Evolutionary conservation across 2,888 invertebrate species (phyloP).

Genomic region (Biston betularia): DNA sequence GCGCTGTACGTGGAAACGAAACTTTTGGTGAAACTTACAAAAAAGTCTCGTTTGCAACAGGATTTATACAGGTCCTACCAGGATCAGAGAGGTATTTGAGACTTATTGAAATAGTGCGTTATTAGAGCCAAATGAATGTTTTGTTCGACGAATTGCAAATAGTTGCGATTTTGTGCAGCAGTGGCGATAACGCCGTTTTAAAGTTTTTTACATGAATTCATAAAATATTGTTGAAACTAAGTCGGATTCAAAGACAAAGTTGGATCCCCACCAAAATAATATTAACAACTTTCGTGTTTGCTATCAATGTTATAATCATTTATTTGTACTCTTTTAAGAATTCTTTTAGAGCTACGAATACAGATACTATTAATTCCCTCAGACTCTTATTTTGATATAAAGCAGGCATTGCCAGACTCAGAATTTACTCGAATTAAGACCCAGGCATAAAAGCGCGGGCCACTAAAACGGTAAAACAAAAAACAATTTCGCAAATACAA

Average conservation of each 20-base stretch:
- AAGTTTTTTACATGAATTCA: not conserved
- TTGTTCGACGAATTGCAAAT: not conserved
- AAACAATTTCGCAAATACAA: too few species aligned
- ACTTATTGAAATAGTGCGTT: slow-evolving; percentile 35
- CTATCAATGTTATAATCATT: not conserved
- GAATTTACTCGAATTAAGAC: too few species aligned
- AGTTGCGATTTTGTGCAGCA: not conserved
- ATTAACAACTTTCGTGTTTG: not conserved
- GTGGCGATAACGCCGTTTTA: not conserved
- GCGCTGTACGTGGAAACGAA: slow-evolving; percentile 70
- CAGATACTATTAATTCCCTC: not conserved
- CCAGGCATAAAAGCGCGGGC: too few species aligned
- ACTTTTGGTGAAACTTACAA: slow-evolving; percentile 36
- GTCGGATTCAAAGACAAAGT: too few species aligned
- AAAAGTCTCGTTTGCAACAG: slow-evolving; percentile 50
- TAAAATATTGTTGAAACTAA: not conserved
- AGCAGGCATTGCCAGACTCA: not conserved
- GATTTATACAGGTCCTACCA: slow-evolving; percentile 54
- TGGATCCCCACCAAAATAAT: not conserved
- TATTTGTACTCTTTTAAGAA: not conserved
- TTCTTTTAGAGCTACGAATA: not conserved
- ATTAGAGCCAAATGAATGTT: not conserved
- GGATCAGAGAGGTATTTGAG: slow-evolving; percentile 68
- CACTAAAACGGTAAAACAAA: too few species aligned
- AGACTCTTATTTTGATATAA: too few species aligned